A percentile compares a stretch with the other conserved stretches of the same genome.
Evolutionary conservation across 2,888 invertebrate species (phyloP).

Genomic region (Malthinus seriepunctatus): DNA sequence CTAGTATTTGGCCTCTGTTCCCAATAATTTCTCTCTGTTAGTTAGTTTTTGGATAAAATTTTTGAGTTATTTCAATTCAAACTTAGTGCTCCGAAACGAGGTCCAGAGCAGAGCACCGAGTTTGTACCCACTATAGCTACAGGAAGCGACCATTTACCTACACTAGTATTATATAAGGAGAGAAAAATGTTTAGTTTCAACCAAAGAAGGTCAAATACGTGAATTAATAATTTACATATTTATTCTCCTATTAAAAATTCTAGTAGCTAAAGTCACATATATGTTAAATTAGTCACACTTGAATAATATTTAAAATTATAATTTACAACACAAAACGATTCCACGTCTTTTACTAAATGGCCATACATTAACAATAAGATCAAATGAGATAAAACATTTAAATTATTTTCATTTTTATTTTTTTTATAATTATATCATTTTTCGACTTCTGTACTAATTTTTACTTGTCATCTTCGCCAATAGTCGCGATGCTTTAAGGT

Average conservation of each 20-base stretch:
- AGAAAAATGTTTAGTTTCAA: neutral
- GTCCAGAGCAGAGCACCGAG: no score
- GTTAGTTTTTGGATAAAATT: no score
- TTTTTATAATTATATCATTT: constrained; percentile 13
- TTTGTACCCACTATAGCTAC: no score
- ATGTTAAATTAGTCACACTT: constrained; percentile 32
- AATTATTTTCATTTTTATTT: neutral
- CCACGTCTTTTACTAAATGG: neutral
- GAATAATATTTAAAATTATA: constrained; percentile 4
- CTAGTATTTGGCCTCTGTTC: no score
- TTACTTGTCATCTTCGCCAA: constrained; percentile 26
- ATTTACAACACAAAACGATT: constrained; percentile 1
- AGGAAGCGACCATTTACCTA: no score
- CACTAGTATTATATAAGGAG: no score
- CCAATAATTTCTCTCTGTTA: no score
- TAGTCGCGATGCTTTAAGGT: constrained; percentile 12
- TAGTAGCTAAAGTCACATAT: constrained; percentile 29
- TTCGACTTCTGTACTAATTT: constrained; percentile 16
- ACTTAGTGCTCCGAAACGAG: no score
- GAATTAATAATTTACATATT: constrained; percentile 30
- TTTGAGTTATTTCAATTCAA: no score
- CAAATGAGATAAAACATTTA: neutral
- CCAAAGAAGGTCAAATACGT: constrained; percentile 6
- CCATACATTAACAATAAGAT: neutral
- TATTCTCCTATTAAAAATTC: constrained; percentile 31